Evolutionary conservation across 2,888 invertebrate genomes (phyloP).

Genomic region (Drosophila quinaria): DNA sequence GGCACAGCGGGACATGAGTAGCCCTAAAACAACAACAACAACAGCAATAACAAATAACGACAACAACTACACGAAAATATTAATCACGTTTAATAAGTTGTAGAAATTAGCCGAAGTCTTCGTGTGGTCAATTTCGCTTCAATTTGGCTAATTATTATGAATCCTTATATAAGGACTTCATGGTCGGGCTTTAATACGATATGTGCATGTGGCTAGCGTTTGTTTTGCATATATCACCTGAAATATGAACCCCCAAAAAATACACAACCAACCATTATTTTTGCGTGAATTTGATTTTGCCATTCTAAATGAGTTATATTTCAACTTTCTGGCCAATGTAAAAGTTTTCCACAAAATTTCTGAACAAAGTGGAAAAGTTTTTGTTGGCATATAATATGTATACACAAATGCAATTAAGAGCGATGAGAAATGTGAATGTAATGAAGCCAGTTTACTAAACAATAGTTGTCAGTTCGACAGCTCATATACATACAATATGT

Average conservation of each 20-base stretch:
- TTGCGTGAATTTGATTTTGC: conserved; percentile 15
- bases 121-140: conserved; percentile 26
- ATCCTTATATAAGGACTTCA: conserved; percentile 28
- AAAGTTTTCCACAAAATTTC: conserved; percentile 18
- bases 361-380: not conserved
- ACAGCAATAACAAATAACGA: conserved; percentile 7
- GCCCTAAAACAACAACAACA: conserved; percentile 33
- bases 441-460: conserved; percentile 8
- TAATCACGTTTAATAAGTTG: conserved; percentile 79
- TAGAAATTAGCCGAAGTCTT: conserved; percentile 62
- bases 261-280: conserved; percentile 30
- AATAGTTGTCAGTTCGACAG: not conserved
- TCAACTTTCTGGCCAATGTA: conserved; percentile 1
- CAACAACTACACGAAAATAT: conserved; percentile 60
- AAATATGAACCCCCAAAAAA: conserved; percentile 9
- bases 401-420: conserved; percentile 20
- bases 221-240: conserved; percentile 20
- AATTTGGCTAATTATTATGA: conserved; percentile 65
- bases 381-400: conserved; percentile 3
- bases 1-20: conserved; percentile 68
- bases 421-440: conserved; percentile 17
- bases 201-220: conserved; percentile 3
- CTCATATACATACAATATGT: not conserved
- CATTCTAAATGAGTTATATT: conserved; percentile 15
- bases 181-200: conserved; percentile 8